A percentile compares a stretch with the other conserved stretches of the same genome.
Evolutionary conservation across 2,888 invertebrate species (phyloP).

Genomic region (Eupithecia abbreviata): DNA sequence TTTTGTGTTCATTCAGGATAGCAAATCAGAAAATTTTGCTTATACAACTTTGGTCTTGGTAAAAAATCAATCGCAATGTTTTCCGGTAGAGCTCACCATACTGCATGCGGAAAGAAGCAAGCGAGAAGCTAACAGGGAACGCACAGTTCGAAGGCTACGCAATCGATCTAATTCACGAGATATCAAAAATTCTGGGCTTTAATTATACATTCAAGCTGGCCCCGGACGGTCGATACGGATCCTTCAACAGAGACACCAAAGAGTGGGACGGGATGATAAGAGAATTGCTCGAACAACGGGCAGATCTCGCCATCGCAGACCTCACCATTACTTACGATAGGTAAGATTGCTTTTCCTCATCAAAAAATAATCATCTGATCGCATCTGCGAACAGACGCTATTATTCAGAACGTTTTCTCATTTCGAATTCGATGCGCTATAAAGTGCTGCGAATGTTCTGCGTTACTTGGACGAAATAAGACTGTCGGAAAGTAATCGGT

Average conservation of each 20-base stretch:
- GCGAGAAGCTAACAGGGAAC: constrained; percentile 92
- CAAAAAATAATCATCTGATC: constrained; percentile 15
- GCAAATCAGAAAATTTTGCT: neutral
- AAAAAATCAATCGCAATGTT: constrained; percentile 39
- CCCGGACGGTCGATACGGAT: constrained; percentile 93
- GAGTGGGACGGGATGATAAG: constrained; percentile 97
- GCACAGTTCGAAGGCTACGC: constrained; percentile 97
- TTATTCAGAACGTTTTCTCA: constrained; percentile 10
- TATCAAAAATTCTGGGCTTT: constrained; percentile 93
- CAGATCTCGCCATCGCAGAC: constrained; percentile 98
- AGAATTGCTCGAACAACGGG: constrained; percentile 93
- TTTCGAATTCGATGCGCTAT: constrained; percentile 1
- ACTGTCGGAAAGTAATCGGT: constrained; percentile 3
- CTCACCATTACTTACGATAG: constrained; percentile 98
- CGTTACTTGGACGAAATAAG: neutral
- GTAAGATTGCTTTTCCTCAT: constrained; percentile 72
- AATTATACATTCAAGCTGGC: constrained; percentile 94
- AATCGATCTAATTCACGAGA: constrained; percentile 96
- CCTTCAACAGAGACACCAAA: constrained; percentile 90
- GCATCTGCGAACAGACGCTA: constrained; percentile 14
- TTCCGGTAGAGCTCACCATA: constrained; percentile 94
- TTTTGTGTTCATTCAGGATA: neutral
- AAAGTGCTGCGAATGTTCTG: neutral
- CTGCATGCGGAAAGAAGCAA: constrained; percentile 95
- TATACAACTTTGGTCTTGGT: neutral